Percentiles rank a stretch among this genome's conserved stretches.
These are phyloP conservation scores for Stegophylla sp. DNA, from an alignment of 2,888 invertebrate species.

Conservation along the genomic window DNA sequence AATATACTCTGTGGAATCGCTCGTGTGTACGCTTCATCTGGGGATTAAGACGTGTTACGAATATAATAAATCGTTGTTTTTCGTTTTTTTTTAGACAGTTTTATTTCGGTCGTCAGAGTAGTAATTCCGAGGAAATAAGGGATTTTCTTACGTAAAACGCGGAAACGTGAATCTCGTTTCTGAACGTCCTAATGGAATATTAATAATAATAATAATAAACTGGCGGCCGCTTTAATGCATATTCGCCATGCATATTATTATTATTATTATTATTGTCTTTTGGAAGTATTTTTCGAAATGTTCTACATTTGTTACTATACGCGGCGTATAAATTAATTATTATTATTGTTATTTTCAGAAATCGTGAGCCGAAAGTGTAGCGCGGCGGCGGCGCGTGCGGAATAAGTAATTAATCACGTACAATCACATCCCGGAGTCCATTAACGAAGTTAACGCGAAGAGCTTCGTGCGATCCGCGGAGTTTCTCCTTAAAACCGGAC, in stretches of 20 bases:
- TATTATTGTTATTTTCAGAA: constrained; percentile 24
- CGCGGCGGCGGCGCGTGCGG: neutral
- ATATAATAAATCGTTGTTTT: too few relatives aligned
- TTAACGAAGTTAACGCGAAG: constrained; percentile 14
- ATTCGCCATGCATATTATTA: neutral
- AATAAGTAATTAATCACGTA: constrained; percentile 55
- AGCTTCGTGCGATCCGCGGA: neutral
- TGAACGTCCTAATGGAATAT: neutral
- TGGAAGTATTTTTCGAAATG: constrained; percentile 6
- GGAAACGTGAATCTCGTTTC: neutral
- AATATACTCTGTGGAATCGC: too few relatives aligned
- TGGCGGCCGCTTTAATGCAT: neutral
- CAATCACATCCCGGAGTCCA: constrained; percentile 33
- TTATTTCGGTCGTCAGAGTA: neutral
- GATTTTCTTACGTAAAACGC: constrained; percentile 11
- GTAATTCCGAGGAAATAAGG: neutral
- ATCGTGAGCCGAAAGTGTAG: constrained; percentile 47
- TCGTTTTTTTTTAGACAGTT: too few relatives aligned
- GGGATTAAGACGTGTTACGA: too few relatives aligned
- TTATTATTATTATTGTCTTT: too few relatives aligned
- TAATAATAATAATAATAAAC: neutral
- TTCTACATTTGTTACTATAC: constrained; percentile 21
- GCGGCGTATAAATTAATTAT: constrained; percentile 17
- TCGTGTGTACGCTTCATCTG: too few relatives aligned
- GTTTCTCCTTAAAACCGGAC: constrained; percentile 49